Evolutionary conservation across 2,888 invertebrate genomes (phyloP).

Genomic region (Ctena decussata): DNA sequence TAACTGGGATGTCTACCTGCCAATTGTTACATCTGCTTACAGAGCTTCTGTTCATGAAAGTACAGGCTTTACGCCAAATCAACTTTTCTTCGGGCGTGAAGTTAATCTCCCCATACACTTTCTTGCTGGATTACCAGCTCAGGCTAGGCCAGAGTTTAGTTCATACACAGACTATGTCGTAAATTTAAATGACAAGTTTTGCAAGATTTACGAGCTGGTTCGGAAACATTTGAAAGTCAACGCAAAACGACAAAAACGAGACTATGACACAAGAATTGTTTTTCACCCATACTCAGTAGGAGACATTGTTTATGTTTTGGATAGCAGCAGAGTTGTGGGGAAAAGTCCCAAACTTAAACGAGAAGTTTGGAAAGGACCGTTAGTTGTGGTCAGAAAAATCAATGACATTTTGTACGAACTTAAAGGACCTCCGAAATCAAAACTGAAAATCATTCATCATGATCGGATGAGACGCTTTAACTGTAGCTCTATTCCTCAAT

Average conservation of each 20-base stretch:
- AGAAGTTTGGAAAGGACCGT: background rate
- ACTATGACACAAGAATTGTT: background rate
- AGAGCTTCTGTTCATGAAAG: constrained; percentile 28
- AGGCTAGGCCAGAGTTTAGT: background rate
- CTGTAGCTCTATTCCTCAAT: background rate
- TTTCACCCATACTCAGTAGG: background rate
- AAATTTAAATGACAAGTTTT: background rate
- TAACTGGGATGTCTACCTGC: constrained; percentile 55
- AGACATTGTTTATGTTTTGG: background rate
- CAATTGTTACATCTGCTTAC: constrained; percentile 48
- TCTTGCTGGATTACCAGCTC: constrained; percentile 17
- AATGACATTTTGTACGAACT: background rate
- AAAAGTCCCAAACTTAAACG: background rate
- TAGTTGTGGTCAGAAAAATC: background rate
- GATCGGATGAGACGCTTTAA: background rate
- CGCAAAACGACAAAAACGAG: background rate
- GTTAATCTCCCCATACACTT: constrained; percentile 15
- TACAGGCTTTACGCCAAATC: constrained; percentile 44
- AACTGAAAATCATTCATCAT: background rate
- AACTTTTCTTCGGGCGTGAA: constrained; percentile 49
- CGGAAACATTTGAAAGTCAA: background rate
- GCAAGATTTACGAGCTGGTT: background rate
- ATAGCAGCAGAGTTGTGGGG: no score
- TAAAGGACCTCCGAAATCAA: background rate
- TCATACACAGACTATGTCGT: background rate